These are phyloP conservation scores for Pontoporia blainvillei DNA, from an alignment of 2,113 vertebrate species.

Conservation along the genomic window DNA sequence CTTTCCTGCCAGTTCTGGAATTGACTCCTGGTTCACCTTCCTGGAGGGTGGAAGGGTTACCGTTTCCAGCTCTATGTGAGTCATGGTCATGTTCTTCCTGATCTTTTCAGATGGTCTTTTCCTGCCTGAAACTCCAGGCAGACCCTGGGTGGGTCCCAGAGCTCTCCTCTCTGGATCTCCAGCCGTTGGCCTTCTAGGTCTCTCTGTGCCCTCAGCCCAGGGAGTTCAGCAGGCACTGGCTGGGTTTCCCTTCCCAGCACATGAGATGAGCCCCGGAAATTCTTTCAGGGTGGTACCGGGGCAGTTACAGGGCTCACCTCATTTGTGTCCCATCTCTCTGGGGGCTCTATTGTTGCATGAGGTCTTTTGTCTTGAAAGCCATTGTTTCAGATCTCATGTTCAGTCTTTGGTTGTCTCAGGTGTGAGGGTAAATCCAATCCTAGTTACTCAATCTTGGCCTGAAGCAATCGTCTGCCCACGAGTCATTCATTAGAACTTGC, in stretches of 20 bases:
- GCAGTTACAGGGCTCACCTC: neutral
- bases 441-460: neutral
- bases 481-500: neutral
- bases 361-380: neutral
- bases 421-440: neutral
- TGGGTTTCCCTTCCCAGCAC: neutral
- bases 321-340: neutral
- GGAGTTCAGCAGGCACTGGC: no score
- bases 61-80: neutral
- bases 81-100: neutral
- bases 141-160: neutral
- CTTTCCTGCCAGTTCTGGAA: neutral
- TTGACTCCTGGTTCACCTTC: neutral
- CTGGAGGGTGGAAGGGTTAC: accelerated
- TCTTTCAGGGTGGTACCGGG: neutral
- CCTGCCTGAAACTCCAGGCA: neutral
- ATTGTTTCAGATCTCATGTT: neutral
- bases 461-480: neutral
- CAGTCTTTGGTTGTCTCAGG: neutral
- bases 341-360: neutral
- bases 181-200: neutral
- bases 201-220: neutral
- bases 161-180: neutral
- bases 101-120: neutral
- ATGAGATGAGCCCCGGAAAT: neutral